Base-by-base conservation (phyloP, 1,140 invertebrate genomes). In the Steinernema khuongi region DNA sequence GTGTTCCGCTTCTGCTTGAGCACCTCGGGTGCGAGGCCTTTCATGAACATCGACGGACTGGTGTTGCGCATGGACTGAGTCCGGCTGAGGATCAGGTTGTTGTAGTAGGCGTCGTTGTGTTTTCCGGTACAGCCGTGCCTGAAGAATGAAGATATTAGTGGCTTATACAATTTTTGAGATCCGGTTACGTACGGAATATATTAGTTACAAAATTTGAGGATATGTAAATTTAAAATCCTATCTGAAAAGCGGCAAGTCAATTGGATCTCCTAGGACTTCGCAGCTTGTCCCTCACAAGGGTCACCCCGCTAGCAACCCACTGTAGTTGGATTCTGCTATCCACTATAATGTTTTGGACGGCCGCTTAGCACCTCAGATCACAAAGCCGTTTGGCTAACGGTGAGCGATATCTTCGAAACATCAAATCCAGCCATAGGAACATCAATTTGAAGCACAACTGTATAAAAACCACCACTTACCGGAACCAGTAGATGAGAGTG, bases 401-500 rank as follows among this genome's bases (percentile, higher is more conserved):
- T n/a, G n/a, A n/a, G n/a, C n/a, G n/a, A n/a, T n/a, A 68, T 18
- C 28, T 70, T 50, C 33, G n/a, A 74, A 18, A 28, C 22, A 68
- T 68, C 22, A 28, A 68, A 17, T 18, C n/a, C 17, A 17, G 17
- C 18, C 18, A 18, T n/a, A 18, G 22, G 18, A 19, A 30, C 11
- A 70, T 44, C 14, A 30, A 70, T 30, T 14, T 19, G 68, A 19
- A 70, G 26, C 29, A 71, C 29, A n/a, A 18, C 19, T 36, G 14
- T 19, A 60, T 72, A 71, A 11, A 60, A 14, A 4, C 22, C n/a
- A 41, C 72, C 19, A 28, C 76, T 69, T 69, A 77, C 76, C 72
- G 78, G 19, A 79, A 68, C 32, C 73, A 75, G 32, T 72, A 71
- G 19, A 79, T 22, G 7, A 79, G 29, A 17, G 77, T 79, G 31